A percentile compares a stretch with the other conserved stretches of the same genome.
phyloP scores from a whole-genome alignment of 1,140 invertebrate genomes.

The Arion vulgaris region DNA sequence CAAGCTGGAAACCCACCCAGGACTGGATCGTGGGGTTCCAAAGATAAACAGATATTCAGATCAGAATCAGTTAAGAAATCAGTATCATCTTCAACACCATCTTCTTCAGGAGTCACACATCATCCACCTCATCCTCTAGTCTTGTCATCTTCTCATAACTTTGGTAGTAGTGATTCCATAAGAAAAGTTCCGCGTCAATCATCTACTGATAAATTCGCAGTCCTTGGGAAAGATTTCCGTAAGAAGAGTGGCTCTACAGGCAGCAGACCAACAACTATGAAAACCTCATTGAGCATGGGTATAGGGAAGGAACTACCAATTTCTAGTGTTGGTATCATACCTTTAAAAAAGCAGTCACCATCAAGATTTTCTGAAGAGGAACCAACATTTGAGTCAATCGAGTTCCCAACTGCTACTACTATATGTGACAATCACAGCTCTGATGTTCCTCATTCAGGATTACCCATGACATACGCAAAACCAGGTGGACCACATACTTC shows the following conservation, averaged over 20 bases:
- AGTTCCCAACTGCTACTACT: conserved; percentile 22
- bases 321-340: conserved; percentile 5
- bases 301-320: conserved; percentile 17
- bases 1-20: conserved; percentile 32
- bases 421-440: neutral
- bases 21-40: conserved; percentile 37
- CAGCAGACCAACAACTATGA: neutral
- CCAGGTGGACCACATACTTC: neutral
- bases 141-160: neutral
- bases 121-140: neutral
- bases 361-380: conserved; percentile 24
- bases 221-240: conserved; percentile 39
- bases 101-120: neutral
- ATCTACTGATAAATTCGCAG: conserved; percentile 47
- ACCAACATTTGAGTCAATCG: conserved; percentile 45
- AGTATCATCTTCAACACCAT: neutral
- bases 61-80: conserved; percentile 26
- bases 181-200: conserved; percentile 24
- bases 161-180: conserved; percentile 26
- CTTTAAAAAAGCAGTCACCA: conserved; percentile 18
- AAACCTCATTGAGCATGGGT: neutral
- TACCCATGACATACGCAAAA: neutral
- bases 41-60: conserved; percentile 21
- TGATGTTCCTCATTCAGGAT: neutral
- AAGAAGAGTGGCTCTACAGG: conserved; percentile 42